Base-by-base conservation (phyloP, 2,113 vertebrate genomes). In the Sceloporus undulatus region DNA sequence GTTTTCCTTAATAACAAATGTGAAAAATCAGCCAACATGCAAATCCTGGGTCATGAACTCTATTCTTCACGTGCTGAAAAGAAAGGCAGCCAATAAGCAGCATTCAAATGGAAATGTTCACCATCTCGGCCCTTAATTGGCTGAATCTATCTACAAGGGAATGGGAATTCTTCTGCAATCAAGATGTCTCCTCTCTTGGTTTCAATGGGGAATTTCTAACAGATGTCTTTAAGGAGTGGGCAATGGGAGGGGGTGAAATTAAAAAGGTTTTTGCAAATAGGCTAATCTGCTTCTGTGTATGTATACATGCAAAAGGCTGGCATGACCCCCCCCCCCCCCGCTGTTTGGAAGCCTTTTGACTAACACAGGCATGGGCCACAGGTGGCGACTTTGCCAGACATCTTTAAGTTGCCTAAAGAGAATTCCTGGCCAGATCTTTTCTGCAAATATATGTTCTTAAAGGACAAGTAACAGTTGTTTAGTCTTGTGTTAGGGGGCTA, bases 41-140 rank as follows among this genome's bases (percentile, higher is more conserved):
- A 79, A 89, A 84, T 84, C 91, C 48, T 48, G 8, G 90, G 87
- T 68, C 65, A 87, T 75, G 84, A 84, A 94, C 87, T 92, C 85
- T 85, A 42, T 91, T 93, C 92, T 92, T 89, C 87, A 2, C 65
- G 34, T 23, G 87, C 82, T 68, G 74, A 66, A 93, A 92, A 94
- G 81, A 92, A 85, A 88, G 83, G 66, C 75, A 56, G 86, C 83
- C 89, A 90, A 91, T 89, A 94, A 93, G 88, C 62, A 85, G 87
- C 83, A 91, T 89, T 87, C 70, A 92, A 88, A 90, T 87, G 93
- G 91, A 59, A 91, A 79, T 93, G 85, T 75, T 34, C 75, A 79
- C 71, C 88, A 88, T 89, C 87, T 59, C 68, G 84, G 76, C 27
- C 80, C 77, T 90, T 96, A 95, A 94, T 90, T 96, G 91, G 78